Percentiles rank a stretch among this genome's conserved stretches.
Evolutionary conservation across 2,888 invertebrate species (phyloP).

Genomic region (Drosophila quinaria): DNA sequence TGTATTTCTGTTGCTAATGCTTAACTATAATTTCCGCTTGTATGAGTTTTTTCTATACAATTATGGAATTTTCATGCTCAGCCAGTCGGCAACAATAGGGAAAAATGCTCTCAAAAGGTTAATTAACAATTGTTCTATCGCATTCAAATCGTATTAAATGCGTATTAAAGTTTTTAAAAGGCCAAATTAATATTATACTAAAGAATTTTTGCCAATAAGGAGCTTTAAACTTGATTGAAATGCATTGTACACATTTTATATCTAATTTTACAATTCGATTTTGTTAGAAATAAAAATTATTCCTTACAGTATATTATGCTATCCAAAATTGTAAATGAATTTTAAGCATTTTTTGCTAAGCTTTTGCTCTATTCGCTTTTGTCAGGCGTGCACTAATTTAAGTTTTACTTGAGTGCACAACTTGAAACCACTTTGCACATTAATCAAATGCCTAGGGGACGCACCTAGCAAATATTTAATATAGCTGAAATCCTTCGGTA

Average conservation of each 20-base stretch:
- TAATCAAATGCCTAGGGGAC: constrained; percentile 70
- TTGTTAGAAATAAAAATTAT: neutral
- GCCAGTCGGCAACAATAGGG: constrained; percentile 39
- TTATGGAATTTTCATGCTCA: constrained; percentile 51
- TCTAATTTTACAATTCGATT: neutral
- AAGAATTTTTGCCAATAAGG: neutral
- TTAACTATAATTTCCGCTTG: constrained; percentile 66
- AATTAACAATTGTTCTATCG: constrained; percentile 68
- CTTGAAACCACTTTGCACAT: constrained; percentile 53
- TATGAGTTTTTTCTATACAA: constrained; percentile 33
- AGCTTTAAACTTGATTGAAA: neutral
- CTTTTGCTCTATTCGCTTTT: constrained; percentile 3
- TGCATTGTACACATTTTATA: neutral
- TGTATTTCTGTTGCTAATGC: constrained; percentile 51
- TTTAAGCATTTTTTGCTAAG: constrained; percentile 5
- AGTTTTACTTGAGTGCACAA: constrained; percentile 25
- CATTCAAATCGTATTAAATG: constrained; percentile 31
- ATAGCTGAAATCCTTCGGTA: constrained; percentile 60
- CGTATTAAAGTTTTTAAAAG: neutral
- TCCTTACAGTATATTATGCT: neutral
- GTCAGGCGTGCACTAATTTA: constrained; percentile 17
- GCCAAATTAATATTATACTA: too few relatives aligned
- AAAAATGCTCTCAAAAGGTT: constrained; percentile 56
- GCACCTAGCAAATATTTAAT: constrained; percentile 74
- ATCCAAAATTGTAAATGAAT: constrained; percentile 23